Base-by-base conservation (phyloP, 1,140 invertebrate genomes). In the Euborellia annulipes region DNA sequence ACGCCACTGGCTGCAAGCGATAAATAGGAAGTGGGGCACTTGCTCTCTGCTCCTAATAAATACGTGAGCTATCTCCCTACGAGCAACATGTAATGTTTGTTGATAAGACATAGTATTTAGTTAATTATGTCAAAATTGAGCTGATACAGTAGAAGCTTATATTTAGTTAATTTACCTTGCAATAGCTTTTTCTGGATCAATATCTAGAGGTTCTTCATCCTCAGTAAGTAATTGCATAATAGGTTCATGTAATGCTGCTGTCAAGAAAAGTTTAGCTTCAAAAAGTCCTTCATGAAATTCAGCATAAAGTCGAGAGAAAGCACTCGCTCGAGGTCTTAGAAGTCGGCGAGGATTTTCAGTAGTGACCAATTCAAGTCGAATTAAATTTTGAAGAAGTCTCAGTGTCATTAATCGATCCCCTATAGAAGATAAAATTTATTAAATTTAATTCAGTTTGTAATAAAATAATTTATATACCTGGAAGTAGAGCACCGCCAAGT, bases 141-240 rank as follows among this genome's bases (percentile, higher is more conserved):
- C n/a, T n/a, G n/a, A n/a, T n/a, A n/a, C n/a, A n/a, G n/a, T n/a
- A n/a, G n/a, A n/a, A n/a, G n/a, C n/a, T n/a, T n/a, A n/a, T n/a
- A n/a, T n/a, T n/a, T n/a, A n/a, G n/a, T n/a, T n/a, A n/a, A 19
- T 20, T 69, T 54, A 60, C 51, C 70, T 72, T n/a, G 79, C 67
- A 11, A 78, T 61, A 32, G 82, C 78, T 65, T 92, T 94, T 47
- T 85, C 78, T 0, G 89, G 85, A 65, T 97, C 91, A 22, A 93
- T 79, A 59, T 96, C 91, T 36, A 94, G 70, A 64, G 88, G 91
- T 58, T 82, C 79, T 59, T 96, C 90, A 58, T 92, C 87, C 54
- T 92, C 87, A 65, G 86, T 87, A 2, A 98, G 67, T n/a, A 97
- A 69, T 37, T 83, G 75, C 75, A 95, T 84, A 34, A 97, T 84